Evolutionary conservation across 2,113 vertebrate genomes (phyloP), one percentile per base, ranked within the genome.

Genomic region (Apodemus speciosus): DNA sequence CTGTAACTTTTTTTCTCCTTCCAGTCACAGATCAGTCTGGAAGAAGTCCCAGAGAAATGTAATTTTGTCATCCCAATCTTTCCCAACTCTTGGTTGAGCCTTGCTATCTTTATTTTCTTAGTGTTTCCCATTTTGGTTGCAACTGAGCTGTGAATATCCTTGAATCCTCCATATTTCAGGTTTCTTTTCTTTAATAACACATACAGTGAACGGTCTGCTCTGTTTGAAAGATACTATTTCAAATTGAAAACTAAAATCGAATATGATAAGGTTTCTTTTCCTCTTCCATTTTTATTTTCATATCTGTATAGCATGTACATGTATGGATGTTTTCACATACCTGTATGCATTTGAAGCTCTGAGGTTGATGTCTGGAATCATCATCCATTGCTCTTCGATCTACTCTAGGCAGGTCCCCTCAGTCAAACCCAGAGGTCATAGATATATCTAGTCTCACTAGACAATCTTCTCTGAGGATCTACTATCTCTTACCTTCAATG

Each of bases 11-110:
- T 89, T 91, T 79, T 73, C 86, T 60, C 38, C 68, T 84, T 77
- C 60, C 56, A 93, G 51, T 88, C 66, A 93, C 92, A 93, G 81
- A 91, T 94, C 60, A 92, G 76, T 79, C 92, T 97, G 96, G 96
- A 94, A 94, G 89, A 89, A 38, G 88, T 97, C 95, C 95, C 94
- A 93, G 85, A 95, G 76, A 95, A 93, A 92, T 95, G 88, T 95
- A 96, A 97, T 96, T 95, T 95, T 96, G 72, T 93, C 91, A 79
- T 86, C 85, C n/a, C 80, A 89, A 49, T 96, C 62, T 95, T 95
- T 88, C 35, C 81, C 77, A 66, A 94, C 94, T 95, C 81, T 88
- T 90, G 66, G 85, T 71, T 83, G 56, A n/a, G 64, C 80, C 68
- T 90, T 93, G 72, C 90, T 93, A 93, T 91, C 95, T 94, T 96